These are phyloP conservation scores for Takifugu ocellatus DNA, from an alignment of 2,797 vertebrate genomes.

Conservation along the genomic window DNA sequence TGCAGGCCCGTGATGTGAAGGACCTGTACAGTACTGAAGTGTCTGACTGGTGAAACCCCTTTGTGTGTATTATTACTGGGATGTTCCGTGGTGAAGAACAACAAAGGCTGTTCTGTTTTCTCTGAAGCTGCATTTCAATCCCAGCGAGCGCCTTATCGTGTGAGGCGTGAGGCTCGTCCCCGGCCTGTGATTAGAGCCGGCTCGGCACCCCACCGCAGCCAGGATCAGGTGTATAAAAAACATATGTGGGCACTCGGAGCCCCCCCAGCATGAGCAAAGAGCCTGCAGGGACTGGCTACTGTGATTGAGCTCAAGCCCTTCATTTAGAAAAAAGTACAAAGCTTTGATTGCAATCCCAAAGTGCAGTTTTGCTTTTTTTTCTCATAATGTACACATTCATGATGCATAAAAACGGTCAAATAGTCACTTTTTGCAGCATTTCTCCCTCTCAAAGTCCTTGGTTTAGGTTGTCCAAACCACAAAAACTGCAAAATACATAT, in stretches of 20 bases:
- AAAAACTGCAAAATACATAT: conserved; percentile 47
- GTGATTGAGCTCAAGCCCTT: conserved; percentile 28
- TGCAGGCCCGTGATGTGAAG: conserved; percentile 57
- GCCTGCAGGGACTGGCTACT: conserved; percentile 55
- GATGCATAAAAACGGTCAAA: conserved; percentile 34
- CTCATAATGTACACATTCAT: conserved; percentile 54
- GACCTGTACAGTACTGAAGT: conserved; percentile 49
- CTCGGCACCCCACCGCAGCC: conserved; percentile 48
- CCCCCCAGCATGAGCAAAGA: conserved; percentile 50
- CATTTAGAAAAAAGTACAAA: too few species aligned
- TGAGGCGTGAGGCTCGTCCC: conserved; percentile 58
- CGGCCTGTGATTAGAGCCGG: conserved; percentile 48
- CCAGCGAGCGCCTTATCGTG: conserved; percentile 42
- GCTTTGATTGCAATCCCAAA: conserved; percentile 33
- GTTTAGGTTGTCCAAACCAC: conserved; percentile 52
- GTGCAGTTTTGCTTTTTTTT: conserved; percentile 40
- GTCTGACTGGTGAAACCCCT: conserved; percentile 22
- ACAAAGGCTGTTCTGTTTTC: conserved; percentile 55
- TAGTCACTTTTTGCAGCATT: conserved; percentile 56
- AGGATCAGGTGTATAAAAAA: conserved; percentile 69
- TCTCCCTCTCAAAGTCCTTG: conserved; percentile 41
- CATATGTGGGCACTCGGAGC: conserved; percentile 53
- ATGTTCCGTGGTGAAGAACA: conserved; percentile 25
- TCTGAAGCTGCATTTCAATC: conserved; percentile 33
- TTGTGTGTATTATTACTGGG: conserved; percentile 15